Base-by-base conservation (phyloP, 2,113 vertebrate genomes). In the Anser cygnoides region DNA sequence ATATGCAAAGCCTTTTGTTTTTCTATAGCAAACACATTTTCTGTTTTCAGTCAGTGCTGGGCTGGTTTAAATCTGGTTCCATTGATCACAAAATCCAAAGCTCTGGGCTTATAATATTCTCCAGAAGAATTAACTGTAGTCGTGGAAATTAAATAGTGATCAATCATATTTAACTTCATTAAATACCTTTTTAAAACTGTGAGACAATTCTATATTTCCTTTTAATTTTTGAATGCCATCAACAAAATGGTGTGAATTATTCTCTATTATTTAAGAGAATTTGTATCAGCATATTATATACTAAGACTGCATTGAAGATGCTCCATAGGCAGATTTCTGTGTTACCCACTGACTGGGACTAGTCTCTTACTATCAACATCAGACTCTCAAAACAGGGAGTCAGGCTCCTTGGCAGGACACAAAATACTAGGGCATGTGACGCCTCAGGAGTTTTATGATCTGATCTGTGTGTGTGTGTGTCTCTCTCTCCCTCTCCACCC, bases 1-100 rank as follows among this genome's bases (percentile, higher is more conserved):
- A 67, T 81, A 80, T 54, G 43, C 68, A 86, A 84, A 73, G 65
- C 29, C 29, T 41, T 82, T 91, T 73, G 46, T 67, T 86, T 68
- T 44, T 26, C 33, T 67, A 31, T 46, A 93, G 62, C 50, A 74
- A 75, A 61, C 35, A 93, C n/a, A 89, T 74, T 75, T 94, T 90
- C 80, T 93, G 52, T 91, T 97, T 90, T 93, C 77, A 76, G 28
- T 94, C 0, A 5, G 55, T 89, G 87, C 86, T 95, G 92, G 55
- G 75, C 80, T 94, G 66, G 39, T 84, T 52, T 93, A 71, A 97
- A 87, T 94, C 73, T 52, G 49, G 54, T 92, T 68, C 50, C 25
- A 63, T 26, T 70, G 17, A 75, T 68, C 59, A 87, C 41, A 89
- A 58, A 83, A 52, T 59, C 31, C 49, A 84, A 65, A 66, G 22